These are phyloP conservation scores for Toxotes chatareus DNA, from an alignment of 2,113 vertebrate species.

Conservation along the genomic window DNA sequence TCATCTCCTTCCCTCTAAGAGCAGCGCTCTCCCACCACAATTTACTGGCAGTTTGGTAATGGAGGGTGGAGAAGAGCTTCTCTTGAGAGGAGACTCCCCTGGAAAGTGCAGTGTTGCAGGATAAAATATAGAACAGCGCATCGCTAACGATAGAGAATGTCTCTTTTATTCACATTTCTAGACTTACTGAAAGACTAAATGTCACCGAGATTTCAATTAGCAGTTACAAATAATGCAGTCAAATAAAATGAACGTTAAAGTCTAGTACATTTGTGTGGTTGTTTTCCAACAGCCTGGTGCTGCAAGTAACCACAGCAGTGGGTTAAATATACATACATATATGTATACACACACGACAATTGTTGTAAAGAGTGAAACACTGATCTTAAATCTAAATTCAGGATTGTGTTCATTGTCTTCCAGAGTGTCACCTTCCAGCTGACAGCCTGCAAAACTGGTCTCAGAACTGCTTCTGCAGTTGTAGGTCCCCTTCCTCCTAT, in stretches of 20 bases:
- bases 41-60: constrained; percentile 27
- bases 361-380: neutral
- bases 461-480: neutral
- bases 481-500: neutral
- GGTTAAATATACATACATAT: no score
- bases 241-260: neutral
- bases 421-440: neutral
- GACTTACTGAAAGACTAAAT: neutral
- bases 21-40: neutral
- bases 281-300: neutral
- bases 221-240: neutral
- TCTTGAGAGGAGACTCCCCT: constrained; percentile 31
- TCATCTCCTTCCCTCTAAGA: constrained; percentile 23
- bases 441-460: constrained; percentile 18
- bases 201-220: neutral
- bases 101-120: constrained; percentile 25
- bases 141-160: neutral
- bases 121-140: constrained; percentile 7
- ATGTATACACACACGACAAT: neutral
- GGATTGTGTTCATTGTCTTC: neutral
- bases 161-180: neutral
- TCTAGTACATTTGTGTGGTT: neutral
- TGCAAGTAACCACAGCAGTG: neutral
- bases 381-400: neutral
- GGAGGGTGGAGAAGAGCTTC: constrained; percentile 34